A percentile compares a stretch with the other conserved stretches of the same genome.
These are phyloP conservation scores for Helicoverpa zea DNA, from an alignment of 1,140 invertebrate genomes.

Conservation along the genomic window DNA sequence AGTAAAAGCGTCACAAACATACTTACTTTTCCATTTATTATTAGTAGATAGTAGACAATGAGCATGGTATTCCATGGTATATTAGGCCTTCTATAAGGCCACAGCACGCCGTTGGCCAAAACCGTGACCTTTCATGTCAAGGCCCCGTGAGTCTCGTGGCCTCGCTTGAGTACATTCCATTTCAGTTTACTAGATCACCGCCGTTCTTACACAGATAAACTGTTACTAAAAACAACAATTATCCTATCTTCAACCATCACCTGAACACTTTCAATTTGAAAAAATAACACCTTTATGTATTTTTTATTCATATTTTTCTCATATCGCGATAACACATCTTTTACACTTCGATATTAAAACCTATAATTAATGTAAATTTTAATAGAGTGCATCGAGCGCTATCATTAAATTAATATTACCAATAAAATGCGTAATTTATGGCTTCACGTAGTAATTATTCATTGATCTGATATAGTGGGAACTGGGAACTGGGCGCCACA, in stretches of 20 bases:
- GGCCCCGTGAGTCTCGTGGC: conserved; percentile 6
- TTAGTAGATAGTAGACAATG: neutral
- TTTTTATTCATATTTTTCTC: neutral
- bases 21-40: neutral
- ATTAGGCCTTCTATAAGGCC: conserved; percentile 20
- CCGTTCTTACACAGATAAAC: neutral
- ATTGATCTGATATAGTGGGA: conserved; percentile 8
- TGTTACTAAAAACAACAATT: neutral
- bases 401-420: conserved; percentile 37
- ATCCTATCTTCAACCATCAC: neutral
- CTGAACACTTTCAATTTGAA: too few relatives aligned
- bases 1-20: too few relatives aligned
- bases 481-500: conserved; percentile 20
- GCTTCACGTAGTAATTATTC: conserved; percentile 14
- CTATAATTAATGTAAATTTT: conserved; percentile 37
- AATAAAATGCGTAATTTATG: conserved; percentile 38
- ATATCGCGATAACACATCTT: conserved; percentile 26
- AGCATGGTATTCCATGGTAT: neutral
- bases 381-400: conserved; percentile 10
- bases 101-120: conserved; percentile 37
- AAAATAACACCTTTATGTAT: neutral
- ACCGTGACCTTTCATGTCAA: conserved; percentile 44
- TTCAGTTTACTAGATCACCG: conserved; percentile 25
- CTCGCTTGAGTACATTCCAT: conserved; percentile 30
- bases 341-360: conserved; percentile 5